Evolutionary conservation across 2,797 vertebrate genomes (phyloP).

Genomic region (Lithobates sylvaticus): DNA sequence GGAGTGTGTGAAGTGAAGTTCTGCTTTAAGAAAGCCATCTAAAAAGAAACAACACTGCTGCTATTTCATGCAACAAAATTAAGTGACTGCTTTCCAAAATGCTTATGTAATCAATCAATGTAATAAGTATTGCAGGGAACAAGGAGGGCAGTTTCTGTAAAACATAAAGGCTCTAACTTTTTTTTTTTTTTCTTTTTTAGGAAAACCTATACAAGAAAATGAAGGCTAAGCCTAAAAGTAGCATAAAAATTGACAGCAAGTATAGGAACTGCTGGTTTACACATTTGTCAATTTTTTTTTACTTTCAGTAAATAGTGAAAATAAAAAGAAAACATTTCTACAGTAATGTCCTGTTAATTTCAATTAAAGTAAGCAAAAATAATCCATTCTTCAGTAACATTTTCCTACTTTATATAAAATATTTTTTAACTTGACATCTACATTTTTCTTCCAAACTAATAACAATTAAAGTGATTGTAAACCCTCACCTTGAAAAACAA

Average conservation of each 20-base stretch:
- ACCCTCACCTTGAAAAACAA: no score
- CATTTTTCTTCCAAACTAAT: no score
- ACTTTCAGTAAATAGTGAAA: background rate
- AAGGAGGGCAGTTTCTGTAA: background rate
- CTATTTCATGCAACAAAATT: background rate
- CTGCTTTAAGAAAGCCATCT: no score
- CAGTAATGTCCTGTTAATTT: background rate
- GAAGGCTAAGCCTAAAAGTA: background rate
- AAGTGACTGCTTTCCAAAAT: background rate
- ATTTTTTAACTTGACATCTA: no score
- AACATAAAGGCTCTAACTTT: background rate
- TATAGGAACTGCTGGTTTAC: conserved; percentile 5
- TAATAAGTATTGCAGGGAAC: background rate
- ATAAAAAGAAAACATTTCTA: background rate
- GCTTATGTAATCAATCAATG: background rate
- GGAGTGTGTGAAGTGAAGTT: no score
- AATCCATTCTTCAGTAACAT: no score
- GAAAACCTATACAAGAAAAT: background rate
- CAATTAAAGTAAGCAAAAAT: no score
- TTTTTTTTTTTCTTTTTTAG: background rate
- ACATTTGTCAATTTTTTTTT: conserved; percentile 1
- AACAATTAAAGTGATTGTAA: no score
- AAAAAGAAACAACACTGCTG: background rate
- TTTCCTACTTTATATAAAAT: no score
- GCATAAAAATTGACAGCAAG: conserved; percentile 41